Conservation (phyloP, 2,113 vertebrate species). For the Cairina moschata region DNA sequence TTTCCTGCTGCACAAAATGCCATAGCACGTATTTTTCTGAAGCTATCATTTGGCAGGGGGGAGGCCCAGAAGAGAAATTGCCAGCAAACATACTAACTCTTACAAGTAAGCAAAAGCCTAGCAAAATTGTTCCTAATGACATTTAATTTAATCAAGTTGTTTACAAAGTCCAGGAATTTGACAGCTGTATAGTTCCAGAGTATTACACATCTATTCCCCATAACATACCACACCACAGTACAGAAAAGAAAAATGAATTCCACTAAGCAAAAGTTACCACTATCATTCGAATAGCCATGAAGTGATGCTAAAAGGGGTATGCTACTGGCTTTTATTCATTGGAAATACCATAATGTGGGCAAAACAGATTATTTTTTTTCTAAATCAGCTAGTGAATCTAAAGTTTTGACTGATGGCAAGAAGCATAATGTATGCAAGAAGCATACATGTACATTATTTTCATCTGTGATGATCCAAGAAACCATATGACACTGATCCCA, state of each 20-base stretch:
- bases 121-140: not conserved
- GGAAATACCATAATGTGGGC: not conserved
- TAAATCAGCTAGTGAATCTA: slow-evolving; percentile 35
- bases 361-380: not conserved
- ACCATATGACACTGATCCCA: slow-evolving; percentile 35
- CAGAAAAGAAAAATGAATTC: not conserved
- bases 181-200: not conserved
- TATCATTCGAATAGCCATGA: not conserved
- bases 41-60: not conserved
- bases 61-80: not conserved
- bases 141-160: not conserved
- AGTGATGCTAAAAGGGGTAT: not conserved
- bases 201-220: not conserved
- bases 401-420: slow-evolving; percentile 57
- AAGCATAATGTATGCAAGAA: not conserved
- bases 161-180: not conserved
- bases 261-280: not conserved
- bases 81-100: not conserved
- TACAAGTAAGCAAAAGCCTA: not conserved
- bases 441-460: slow-evolving; percentile 6
- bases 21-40: slow-evolving; percentile 3
- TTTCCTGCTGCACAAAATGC: slow-evolving; percentile 33
- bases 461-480: slow-evolving; percentile 3
- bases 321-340: not conserved
- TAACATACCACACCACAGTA: not conserved